phyloP scores from a whole-genome alignment of 2,113 vertebrate genomes.

The Pogona vitticeps region DNA sequence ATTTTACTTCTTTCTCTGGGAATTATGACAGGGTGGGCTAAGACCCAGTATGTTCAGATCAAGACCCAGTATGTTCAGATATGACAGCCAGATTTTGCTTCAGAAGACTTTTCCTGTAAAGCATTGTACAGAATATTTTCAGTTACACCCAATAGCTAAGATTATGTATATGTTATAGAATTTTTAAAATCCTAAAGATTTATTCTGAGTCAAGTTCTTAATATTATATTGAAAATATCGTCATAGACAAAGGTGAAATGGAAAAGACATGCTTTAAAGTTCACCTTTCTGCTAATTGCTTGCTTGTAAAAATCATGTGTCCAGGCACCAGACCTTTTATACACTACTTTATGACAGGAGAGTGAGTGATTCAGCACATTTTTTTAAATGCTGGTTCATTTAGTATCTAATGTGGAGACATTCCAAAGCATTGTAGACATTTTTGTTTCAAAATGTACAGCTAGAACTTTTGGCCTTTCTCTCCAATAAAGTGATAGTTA shows the following conservation, averaged over 20 bases:
- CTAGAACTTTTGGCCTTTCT: neutral
- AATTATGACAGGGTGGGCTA: neutral
- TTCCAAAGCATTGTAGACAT: slow-evolving; percentile 27
- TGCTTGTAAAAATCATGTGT: slow-evolving; percentile 53
- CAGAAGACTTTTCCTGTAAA: neutral
- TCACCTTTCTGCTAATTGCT: slow-evolving; percentile 67
- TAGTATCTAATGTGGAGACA: slow-evolving; percentile 1
- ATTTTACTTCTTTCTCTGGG: neutral
- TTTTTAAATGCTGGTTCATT: slow-evolving; percentile 43
- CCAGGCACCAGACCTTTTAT: slow-evolving; percentile 48
- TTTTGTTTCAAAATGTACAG: slow-evolving; percentile 35
- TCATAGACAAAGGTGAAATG: slow-evolving; percentile 46
- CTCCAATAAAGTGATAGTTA: neutral
- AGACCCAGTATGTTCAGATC: neutral
- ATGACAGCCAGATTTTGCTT: neutral
- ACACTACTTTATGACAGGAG: slow-evolving; percentile 33
- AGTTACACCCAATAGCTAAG: slow-evolving; percentile 6
- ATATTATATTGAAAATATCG: slow-evolving; percentile 45
- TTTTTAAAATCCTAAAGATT: slow-evolving; percentile 48
- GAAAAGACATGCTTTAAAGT: slow-evolving; percentile 61
- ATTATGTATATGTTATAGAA: slow-evolving; percentile 30
- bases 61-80: too few relatives aligned
- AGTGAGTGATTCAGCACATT: slow-evolving; percentile 58
- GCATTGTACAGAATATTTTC: slow-evolving; percentile 22
- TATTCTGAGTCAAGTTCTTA: slow-evolving; percentile 38